These are phyloP conservation scores for Vollenhovia emeryi DNA, from an alignment of 1,140 invertebrate genomes.

Conservation along the genomic window DNA sequence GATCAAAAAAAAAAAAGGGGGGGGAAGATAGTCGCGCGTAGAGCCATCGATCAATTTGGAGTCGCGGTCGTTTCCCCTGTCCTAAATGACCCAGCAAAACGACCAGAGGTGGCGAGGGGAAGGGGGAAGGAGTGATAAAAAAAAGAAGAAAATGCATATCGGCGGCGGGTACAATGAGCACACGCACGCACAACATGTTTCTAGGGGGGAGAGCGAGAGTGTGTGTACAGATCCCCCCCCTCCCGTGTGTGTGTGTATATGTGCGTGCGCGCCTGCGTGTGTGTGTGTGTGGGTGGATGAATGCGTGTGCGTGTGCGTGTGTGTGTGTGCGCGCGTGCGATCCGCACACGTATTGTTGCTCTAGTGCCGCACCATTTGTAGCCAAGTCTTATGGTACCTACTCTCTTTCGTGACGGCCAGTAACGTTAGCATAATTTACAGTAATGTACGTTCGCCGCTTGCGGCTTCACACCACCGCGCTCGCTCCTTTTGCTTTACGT, in stretches of 20 bases:
- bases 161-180: conserved; percentile 74
- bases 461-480: conserved; percentile 1
- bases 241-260: too few species aligned
- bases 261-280: too few species aligned
- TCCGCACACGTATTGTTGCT: conserved; percentile 12
- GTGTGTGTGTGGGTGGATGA: too few species aligned
- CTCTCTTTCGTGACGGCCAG: conserved; percentile 33
- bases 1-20: neutral
- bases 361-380: conserved; percentile 2
- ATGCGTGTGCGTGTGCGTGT: too few species aligned
- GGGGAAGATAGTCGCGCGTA: neutral
- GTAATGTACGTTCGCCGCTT: neutral
- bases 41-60: neutral
- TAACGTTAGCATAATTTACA: conserved; percentile 30
- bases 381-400: conserved; percentile 29
- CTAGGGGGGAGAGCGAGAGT: conserved; percentile 1
- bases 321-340: neutral
- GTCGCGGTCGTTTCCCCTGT: neutral
- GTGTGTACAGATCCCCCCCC: neutral
- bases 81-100: neutral
- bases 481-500: conserved; percentile 26
- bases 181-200: conserved; percentile 65
- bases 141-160: conserved; percentile 77
- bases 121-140: conserved; percentile 26
- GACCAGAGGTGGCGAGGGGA: conserved; percentile 3